A percentile compares a stretch with the other conserved stretches of the same genome.
Evolutionary conservation across 2,797 vertebrate species (phyloP).

Genomic region (Podarcis lilfordi): DNA sequence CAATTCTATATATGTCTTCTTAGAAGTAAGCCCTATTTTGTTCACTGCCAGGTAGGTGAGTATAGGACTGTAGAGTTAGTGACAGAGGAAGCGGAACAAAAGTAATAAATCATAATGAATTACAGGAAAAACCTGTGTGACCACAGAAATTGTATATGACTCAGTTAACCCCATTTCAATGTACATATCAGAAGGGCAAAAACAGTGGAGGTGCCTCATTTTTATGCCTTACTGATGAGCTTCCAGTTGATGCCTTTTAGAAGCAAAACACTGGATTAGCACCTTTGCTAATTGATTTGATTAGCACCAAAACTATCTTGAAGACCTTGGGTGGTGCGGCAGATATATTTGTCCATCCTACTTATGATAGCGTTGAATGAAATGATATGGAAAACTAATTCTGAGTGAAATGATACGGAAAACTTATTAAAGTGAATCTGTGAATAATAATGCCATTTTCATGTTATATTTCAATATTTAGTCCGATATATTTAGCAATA

Average conservation of each 20-base stretch:
- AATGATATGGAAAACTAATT: neutral
- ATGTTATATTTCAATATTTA: no score
- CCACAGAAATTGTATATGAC: neutral
- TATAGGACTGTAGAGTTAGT: no score
- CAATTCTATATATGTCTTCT: no score
- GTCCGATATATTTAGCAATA: no score
- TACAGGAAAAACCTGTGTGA: neutral
- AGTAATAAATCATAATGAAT: neutral
- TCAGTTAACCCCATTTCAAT: neutral
- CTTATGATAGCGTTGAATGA: neutral
- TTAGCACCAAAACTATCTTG: neutral
- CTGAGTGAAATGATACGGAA: neutral
- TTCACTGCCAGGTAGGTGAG: no score
- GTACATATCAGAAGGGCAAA: neutral
- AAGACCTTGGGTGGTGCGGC: neutral
- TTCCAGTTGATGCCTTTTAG: no score
- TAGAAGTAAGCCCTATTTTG: no score
- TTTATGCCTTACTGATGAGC: neutral
- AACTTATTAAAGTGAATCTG: neutral
- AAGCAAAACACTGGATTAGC: no score
- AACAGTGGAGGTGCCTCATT: neutral
- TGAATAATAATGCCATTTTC: neutral
- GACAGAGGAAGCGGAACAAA: neutral
- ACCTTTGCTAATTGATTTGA: no score
- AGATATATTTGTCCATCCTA: neutral